A percentile compares a stretch with the other conserved stretches of the same genome.
Evolutionary conservation across 2,888 invertebrate species (phyloP).

Genomic region (Tipula helvola): DNA sequence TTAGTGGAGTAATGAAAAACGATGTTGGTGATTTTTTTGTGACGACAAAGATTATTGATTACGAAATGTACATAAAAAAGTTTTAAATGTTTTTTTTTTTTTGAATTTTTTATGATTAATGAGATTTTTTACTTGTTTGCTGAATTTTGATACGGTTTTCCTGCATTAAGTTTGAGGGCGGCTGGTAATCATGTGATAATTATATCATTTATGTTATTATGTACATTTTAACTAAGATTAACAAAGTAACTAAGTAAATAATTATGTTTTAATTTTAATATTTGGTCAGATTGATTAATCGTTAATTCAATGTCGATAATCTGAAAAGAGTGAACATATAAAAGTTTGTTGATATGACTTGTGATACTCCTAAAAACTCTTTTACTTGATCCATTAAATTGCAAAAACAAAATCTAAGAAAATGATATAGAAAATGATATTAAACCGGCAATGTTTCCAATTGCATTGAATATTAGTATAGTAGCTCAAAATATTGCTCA

Average conservation of each 20-base stretch:
- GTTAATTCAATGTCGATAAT: no score
- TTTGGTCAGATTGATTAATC: not conserved
- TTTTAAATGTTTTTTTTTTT: not conserved
- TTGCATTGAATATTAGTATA: no score
- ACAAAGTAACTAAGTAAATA: not conserved
- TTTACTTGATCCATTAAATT: no score
- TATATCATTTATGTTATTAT: not conserved
- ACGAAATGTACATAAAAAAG: not conserved
- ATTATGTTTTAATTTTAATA: not conserved
- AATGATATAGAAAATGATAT: no score
- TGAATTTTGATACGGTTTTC: not conserved
- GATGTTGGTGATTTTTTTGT: not conserved
- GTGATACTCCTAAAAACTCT: no score
- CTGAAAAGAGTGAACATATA: no score
- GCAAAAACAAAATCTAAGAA: no score
- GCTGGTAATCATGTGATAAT: not conserved
- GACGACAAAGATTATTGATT: not conserved
- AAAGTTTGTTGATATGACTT: no score
- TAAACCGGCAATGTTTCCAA: no score
- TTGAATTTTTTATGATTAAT: not conserved
- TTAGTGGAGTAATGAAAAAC: not conserved
- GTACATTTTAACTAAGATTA: not conserved
- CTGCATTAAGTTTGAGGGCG: not conserved
- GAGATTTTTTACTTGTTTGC: not conserved
- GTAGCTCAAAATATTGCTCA: no score